Evolutionary conservation across 2,888 invertebrate species (phyloP).

Genomic region (Fragum sueziense): DNA sequence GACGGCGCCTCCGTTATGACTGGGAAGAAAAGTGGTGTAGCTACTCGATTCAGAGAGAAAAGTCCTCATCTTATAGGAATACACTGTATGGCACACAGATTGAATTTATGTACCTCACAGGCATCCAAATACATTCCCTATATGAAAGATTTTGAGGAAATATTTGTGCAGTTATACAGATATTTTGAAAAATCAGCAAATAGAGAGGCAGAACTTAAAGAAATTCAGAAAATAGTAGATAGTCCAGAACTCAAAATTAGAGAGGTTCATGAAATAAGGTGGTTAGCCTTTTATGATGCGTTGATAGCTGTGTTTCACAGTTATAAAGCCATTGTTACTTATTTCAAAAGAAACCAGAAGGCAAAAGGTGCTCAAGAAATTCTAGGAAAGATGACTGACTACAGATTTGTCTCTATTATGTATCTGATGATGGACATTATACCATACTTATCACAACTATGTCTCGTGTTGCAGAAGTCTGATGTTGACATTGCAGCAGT

Average conservation of each 20-base stretch:
- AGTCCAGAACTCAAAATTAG: constrained; percentile 20
- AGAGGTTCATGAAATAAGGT: constrained; percentile 27
- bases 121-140: constrained; percentile 17
- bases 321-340: constrained; percentile 7
- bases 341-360: constrained; percentile 4
- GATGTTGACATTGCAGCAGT: constrained; percentile 3
- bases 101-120: constrained; percentile 28
- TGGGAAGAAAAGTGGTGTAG: constrained; percentile 20
- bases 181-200: constrained; percentile 16
- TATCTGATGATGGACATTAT: constrained; percentile 14
- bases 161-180: neutral
- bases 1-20: constrained; percentile 35
- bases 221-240: constrained; percentile 31
- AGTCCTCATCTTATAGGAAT: constrained; percentile 23
- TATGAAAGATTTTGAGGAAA: constrained; percentile 4
- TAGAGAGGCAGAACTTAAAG: constrained; percentile 17
- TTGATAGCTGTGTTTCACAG: constrained; percentile 21
- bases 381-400: constrained; percentile 12
- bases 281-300: constrained; percentile 28
- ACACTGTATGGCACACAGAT: constrained; percentile 40
- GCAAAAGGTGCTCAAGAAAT: neutral
- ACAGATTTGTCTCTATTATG: constrained; percentile 14
- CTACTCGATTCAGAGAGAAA: constrained; percentile 18
- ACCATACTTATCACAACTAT: neutral
- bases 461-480: constrained; percentile 9